Conservation (phyloP, 2,797 vertebrate genomes). For the Graptemys geographica region DNA sequence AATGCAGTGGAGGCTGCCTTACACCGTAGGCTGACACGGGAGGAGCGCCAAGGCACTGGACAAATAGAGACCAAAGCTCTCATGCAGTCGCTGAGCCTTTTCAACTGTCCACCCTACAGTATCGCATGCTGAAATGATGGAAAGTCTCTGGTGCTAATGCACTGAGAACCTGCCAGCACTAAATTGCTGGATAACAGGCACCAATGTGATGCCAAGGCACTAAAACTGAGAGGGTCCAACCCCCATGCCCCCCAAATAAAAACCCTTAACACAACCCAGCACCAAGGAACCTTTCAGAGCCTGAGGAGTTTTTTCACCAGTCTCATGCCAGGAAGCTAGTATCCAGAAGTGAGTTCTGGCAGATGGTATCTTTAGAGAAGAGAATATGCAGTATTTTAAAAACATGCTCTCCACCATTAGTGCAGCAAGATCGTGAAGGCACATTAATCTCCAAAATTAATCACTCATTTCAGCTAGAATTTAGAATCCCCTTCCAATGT, state of each 20-base stretch:
- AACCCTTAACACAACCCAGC: background rate
- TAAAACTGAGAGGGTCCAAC: background rate
- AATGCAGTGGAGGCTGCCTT: background rate
- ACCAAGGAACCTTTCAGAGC: background rate
- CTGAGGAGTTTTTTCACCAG: background rate
- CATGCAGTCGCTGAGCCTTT: background rate
- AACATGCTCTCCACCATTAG: background rate
- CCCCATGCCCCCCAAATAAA: background rate
- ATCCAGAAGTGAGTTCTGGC: conserved; percentile 21
- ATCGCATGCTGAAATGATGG: background rate
- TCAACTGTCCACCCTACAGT: too few relatives aligned
- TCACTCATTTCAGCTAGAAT: fast-evolving
- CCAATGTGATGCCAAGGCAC: background rate
- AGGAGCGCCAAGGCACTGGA: background rate
- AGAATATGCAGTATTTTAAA: conserved; percentile 1
- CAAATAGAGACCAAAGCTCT: background rate
- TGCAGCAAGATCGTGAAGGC: background rate
- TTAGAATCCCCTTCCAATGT: fast-evolving
- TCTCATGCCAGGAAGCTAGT: background rate
- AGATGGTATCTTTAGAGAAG: background rate
- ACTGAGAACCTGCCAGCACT: background rate
- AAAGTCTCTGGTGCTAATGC: background rate
- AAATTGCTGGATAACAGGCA: background rate
- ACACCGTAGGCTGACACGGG: background rate
- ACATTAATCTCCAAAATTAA: background rate